Evolutionary conservation across 2,797 vertebrate species (phyloP).

Genomic region (Spinus pinus): DNA sequence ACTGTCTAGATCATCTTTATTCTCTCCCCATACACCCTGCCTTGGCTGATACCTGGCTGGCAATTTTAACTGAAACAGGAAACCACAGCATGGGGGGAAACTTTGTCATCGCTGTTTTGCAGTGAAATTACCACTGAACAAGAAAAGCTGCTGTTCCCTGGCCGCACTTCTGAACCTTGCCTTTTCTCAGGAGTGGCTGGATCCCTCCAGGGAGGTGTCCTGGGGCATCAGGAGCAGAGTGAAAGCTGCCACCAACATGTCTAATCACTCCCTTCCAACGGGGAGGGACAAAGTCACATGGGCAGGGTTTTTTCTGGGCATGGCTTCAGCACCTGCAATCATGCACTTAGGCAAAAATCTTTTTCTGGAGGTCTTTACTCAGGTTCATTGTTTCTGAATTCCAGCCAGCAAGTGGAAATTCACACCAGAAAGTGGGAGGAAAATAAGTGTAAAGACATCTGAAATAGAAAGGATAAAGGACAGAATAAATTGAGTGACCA

Average conservation of each 20-base stretch:
- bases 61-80: not conserved
- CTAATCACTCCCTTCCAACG: not conserved
- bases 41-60: not conserved
- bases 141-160: not conserved
- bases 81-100: not conserved
- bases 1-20: not conserved
- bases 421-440: conserved; percentile 1
- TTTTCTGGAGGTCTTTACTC: not conserved
- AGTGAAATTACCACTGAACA: fast-evolving
- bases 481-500: conserved; percentile 18
- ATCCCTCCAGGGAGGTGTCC: not conserved
- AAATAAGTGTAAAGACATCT: not conserved
- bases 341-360: not conserved
- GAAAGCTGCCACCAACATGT: fast-evolving
- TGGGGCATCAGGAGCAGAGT: not conserved
- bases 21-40: not conserved
- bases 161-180: not conserved
- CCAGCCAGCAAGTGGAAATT: conserved; percentile 4
- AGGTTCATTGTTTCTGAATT: conserved; percentile 32
- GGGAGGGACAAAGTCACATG: not conserved
- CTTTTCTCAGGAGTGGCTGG: not conserved
- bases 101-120: fast-evolving
- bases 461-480: conserved; percentile 20
- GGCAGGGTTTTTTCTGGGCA: conserved; percentile 1
- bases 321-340: not conserved